A percentile compares a stretch with the other conserved stretches of the same genome.
Evolutionary conservation across 30 jellyfish, hydroid and myxozoan species (phyloP).

Genomic region (Nemopilema nomurai): DNA sequence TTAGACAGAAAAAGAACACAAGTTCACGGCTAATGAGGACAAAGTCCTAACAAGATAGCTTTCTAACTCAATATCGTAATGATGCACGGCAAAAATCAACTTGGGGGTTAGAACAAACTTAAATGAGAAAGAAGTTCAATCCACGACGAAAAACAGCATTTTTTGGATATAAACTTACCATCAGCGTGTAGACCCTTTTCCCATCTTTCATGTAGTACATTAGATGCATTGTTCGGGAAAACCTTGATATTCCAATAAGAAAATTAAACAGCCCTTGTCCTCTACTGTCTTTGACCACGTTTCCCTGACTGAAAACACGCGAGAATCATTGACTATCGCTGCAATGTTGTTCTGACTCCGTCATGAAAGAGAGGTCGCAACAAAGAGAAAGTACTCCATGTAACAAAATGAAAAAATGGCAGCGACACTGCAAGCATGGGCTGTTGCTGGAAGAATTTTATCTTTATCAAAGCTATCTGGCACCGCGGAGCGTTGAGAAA

Average conservation of each 20-base stretch:
- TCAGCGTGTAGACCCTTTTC: conserved; percentile 81
- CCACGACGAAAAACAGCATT: not conserved
- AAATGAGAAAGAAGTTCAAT: not conserved
- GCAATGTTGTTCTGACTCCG: not conserved
- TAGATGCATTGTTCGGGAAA: conserved; percentile 63
- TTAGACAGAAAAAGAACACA: no score
- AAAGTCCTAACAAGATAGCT: no score
- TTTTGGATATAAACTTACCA: no score
- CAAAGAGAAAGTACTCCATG: no score
- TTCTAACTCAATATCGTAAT: no score
- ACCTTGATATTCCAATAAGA: not conserved
- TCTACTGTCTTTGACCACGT: not conserved
- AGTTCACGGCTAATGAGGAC: no score
- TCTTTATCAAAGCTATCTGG: no score
- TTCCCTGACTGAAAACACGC: not conserved
- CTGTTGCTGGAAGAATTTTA: no score
- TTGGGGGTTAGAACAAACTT: not conserved
- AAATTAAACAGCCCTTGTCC: not conserved
- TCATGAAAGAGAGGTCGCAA: not conserved
- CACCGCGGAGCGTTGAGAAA: no score
- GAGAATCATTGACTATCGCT: not conserved
- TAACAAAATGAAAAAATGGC: no score
- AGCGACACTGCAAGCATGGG: no score
- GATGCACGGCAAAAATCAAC: no score
- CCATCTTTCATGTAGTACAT: conserved; percentile 84